Percentiles rank a stretch among this genome's conserved stretches.
These are phyloP conservation scores for Fratercula arctica DNA, from an alignment of 2,797 vertebrate genomes.

Conservation along the genomic window DNA sequence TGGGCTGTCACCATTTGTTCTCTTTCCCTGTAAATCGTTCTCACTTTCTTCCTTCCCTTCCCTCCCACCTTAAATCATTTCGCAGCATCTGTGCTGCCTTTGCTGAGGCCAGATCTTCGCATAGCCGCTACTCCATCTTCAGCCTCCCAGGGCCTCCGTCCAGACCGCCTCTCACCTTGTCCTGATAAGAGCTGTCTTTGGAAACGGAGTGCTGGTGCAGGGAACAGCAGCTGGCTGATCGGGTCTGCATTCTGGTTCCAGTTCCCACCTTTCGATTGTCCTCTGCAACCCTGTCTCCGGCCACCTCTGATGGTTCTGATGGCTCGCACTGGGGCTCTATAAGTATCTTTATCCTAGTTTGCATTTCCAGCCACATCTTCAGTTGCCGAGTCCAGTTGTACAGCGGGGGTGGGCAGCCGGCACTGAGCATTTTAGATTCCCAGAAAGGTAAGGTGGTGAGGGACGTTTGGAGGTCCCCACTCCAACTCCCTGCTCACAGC, in stretches of 20 bases:
- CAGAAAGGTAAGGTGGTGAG: background rate
- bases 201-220: background rate
- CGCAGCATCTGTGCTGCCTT: background rate
- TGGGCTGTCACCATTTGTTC: background rate
- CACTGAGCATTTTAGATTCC: background rate
- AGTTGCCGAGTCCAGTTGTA: background rate
- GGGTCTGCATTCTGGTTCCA: background rate
- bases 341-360: background rate
- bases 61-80: background rate
- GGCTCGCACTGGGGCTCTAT: background rate
- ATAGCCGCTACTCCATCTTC: background rate
- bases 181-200: background rate
- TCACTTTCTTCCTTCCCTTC: background rate
- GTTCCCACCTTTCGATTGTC: background rate
- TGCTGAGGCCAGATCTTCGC: background rate
- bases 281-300: background rate
- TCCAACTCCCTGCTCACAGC: background rate
- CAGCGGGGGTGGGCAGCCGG: background rate
- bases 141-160: background rate
- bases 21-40: background rate
- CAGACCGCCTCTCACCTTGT: background rate
- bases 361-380: background rate
- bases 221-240: background rate
- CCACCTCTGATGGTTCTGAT: background rate
- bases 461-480: background rate